Conservation (phyloP, 2,797 vertebrate genomes). For the Oceanodroma leucorhoa region DNA sequence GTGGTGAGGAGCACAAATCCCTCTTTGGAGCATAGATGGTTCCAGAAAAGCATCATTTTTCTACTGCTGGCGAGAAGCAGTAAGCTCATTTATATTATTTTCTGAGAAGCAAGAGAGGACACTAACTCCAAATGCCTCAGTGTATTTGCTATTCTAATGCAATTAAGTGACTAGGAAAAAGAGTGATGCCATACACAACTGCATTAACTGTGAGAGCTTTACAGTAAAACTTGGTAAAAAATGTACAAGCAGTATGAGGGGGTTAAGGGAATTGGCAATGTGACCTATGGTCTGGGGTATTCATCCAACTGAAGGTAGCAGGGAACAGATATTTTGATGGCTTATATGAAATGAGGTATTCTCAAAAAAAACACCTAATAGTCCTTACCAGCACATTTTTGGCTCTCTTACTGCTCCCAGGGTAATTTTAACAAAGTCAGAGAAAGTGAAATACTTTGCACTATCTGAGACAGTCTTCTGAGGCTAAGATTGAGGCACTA, state of each 20-base stretch:
- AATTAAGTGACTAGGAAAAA: not conserved
- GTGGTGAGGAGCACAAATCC: slow-evolving; percentile 36
- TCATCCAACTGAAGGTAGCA: not conserved
- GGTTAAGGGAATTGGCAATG: not conserved
- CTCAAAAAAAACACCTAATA: not conserved
- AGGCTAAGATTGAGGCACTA: not conserved
- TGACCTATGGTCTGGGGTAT: not conserved
- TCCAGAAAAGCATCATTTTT: slow-evolving; percentile 46
- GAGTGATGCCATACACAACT: not conserved
- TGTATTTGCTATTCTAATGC: not conserved
- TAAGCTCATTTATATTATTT: slow-evolving; percentile 12
- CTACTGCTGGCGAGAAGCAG: not conserved
- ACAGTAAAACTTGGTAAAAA: not conserved
- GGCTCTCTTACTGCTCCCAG: not conserved
- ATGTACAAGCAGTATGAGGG: not conserved
- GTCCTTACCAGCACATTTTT: not conserved
- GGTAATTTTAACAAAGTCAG: not conserved
- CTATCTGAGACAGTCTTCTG: not conserved
- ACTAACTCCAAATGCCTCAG: not conserved
- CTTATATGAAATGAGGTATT: not conserved
- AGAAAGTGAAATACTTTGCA: not conserved
- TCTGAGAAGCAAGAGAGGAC: not conserved
- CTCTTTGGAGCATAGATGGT: slow-evolving; percentile 12
- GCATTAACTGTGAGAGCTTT: not conserved
- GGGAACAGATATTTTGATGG: not conserved